Evolutionary conservation across 2,113 vertebrate species (phyloP).

Genomic region (Fregata magnificens): DNA sequence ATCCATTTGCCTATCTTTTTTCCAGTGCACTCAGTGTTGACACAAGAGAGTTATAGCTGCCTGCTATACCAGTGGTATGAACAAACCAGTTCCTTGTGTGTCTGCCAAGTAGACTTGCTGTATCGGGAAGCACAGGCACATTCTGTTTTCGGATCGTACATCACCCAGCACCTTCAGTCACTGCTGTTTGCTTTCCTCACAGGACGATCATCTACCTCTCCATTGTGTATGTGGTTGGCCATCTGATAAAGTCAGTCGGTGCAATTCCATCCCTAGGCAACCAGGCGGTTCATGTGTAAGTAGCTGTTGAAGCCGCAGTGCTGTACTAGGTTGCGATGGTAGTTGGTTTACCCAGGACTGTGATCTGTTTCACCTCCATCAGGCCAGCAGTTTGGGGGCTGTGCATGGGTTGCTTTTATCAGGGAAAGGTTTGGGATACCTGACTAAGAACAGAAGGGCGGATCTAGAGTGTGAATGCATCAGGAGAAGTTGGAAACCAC

Average conservation of each 20-base stretch:
- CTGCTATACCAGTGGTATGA: not conserved
- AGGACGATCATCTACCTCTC: conserved; percentile 98
- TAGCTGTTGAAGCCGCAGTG: not conserved
- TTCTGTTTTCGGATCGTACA: not conserved
- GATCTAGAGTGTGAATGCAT: not conserved
- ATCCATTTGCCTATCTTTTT: not conserved
- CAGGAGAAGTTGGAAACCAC: not conserved
- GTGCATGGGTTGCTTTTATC: not conserved
- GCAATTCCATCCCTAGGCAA: conserved; percentile 89
- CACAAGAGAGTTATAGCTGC: not conserved
- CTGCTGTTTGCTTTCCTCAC: conserved; percentile 60
- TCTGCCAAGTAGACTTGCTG: not conserved
- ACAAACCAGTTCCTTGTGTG: not conserved
- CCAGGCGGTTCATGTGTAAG: conserved; percentile 87
- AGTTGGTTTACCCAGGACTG: not conserved
- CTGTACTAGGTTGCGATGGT: not conserved
- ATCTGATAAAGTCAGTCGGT: conserved; percentile 93
- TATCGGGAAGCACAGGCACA: not conserved
- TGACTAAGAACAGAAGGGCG: not conserved
- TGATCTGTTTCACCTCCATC: not conserved
- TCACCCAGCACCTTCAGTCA: not conserved
- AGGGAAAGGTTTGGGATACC: not conserved
- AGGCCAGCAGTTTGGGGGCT: not conserved
- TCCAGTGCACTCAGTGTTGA: not conserved
- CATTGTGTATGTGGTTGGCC: conserved; percentile 91